phyloP scores from a whole-genome alignment of 2,888 invertebrate genomes.

The Lacanobia oleracea region DNA sequence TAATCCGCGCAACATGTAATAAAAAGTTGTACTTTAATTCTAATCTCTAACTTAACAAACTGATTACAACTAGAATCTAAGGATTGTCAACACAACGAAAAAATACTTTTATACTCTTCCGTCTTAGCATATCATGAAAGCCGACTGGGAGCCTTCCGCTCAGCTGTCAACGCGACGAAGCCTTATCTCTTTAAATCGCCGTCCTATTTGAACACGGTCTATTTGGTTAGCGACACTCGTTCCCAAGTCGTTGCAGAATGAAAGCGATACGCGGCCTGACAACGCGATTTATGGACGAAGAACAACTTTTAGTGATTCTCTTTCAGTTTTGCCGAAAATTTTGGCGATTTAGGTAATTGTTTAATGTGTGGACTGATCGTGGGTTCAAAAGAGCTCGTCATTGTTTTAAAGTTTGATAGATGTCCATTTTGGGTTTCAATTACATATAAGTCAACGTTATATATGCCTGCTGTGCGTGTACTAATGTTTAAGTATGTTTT shows the following conservation, averaged over 20 bases:
- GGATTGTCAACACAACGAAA: no score
- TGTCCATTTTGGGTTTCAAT: slow-evolving; percentile 23
- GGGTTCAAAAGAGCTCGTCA: slow-evolving; percentile 19
- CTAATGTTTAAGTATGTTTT: not conserved
- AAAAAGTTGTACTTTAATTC: no score
- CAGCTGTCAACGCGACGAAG: not conserved
- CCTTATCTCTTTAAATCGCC: slow-evolving; percentile 58
- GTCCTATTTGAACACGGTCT: slow-evolving; percentile 57
- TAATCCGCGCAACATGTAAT: no score
- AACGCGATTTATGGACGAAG: slow-evolving; percentile 40
- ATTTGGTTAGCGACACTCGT: slow-evolving; percentile 54
- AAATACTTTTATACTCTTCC: no score
- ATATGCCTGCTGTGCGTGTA: not conserved
- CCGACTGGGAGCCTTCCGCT: not conserved
- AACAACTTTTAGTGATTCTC: slow-evolving; percentile 42
- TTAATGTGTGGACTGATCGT: slow-evolving; percentile 29
- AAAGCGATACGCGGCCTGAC: slow-evolving; percentile 57
- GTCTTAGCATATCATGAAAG: not conserved
- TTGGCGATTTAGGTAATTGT: slow-evolving; percentile 51
- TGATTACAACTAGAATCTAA: no score
- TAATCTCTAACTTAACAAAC: no score
- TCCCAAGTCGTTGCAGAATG: slow-evolving; percentile 33
- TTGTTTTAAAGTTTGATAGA: slow-evolving; percentile 28
- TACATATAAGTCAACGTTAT: not conserved
- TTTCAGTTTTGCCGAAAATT: slow-evolving; percentile 53